A percentile compares a stretch with the other conserved stretches of the same genome.
These are phyloP conservation scores for Patiria miniata DNA, from an alignment of 35 echinoderm and acorn worm genomes.

Conservation along the genomic window DNA sequence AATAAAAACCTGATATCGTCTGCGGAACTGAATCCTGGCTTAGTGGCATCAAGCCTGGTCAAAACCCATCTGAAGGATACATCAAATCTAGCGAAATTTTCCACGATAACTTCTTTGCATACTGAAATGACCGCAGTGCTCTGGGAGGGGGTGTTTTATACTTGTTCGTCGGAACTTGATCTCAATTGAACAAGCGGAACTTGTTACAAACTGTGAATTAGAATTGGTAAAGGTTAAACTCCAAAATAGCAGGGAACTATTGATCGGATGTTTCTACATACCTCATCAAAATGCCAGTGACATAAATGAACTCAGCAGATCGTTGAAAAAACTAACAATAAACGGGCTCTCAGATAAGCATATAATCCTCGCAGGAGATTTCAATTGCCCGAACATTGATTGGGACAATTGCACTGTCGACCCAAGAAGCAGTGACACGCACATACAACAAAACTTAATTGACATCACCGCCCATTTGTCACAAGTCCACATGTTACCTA, in stretches of 20 bases:
- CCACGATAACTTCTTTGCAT: not conserved
- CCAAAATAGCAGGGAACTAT: too few species aligned
- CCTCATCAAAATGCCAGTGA: too few species aligned
- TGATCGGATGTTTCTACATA: too few species aligned
- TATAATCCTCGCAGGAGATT: not conserved
- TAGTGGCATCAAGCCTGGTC: constrained; percentile 52
- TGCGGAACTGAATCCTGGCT: constrained; percentile 63
- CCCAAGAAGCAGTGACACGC: too few species aligned
- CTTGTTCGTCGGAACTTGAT: not conserved
- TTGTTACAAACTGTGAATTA: not conserved
- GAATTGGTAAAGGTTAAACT: not conserved
- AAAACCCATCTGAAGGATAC: constrained; percentile 18
- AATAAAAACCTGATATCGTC: constrained; percentile 53
- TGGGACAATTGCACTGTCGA: too few species aligned
- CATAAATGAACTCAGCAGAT: too few species aligned
- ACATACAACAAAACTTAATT: too few species aligned
- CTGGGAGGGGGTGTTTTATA: not conserved
- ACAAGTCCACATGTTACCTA: too few species aligned
- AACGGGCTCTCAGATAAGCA: not conserved
- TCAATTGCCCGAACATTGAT: too few species aligned
- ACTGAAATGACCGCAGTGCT: not conserved
- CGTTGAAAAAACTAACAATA: not conserved
- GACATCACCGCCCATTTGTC: too few species aligned
- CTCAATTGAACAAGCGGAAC: not conserved
- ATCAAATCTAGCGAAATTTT: constrained; percentile 46